Percentiles rank a stretch among this genome's conserved stretches.
Evolutionary conservation across 2,797 vertebrate species (phyloP).

Genomic region (Okamejei kenojei): DNA sequence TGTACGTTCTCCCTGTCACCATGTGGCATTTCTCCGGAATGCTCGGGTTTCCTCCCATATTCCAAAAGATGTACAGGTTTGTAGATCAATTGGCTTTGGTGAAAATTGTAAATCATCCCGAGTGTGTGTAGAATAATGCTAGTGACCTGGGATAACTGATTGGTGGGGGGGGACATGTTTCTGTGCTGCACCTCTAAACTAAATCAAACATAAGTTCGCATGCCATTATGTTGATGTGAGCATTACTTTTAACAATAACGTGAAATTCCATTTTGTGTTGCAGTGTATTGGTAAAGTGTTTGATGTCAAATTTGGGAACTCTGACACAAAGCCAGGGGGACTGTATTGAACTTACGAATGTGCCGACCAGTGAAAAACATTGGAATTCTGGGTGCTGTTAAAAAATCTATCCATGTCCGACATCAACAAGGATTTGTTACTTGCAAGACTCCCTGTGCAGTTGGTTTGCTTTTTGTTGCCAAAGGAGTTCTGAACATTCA

Average conservation of each 20-base stretch:
- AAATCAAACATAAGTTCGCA: neutral
- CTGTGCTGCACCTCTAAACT: too few species aligned
- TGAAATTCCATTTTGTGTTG: neutral
- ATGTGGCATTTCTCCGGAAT: too few species aligned
- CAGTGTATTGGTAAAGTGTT: constrained; percentile 38
- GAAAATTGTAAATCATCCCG: too few species aligned
- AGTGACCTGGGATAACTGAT: too few species aligned
- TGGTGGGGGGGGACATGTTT: too few species aligned
- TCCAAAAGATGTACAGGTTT: too few species aligned
- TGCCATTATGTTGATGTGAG: neutral
- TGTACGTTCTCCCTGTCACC: too few species aligned
- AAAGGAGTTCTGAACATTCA: neutral
- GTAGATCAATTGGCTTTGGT: too few species aligned
- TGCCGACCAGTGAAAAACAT: constrained; percentile 39
- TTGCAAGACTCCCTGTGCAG: neutral
- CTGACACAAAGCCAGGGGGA: constrained; percentile 47
- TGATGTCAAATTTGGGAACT: constrained; percentile 39
- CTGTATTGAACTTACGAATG: constrained; percentile 58
- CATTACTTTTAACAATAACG: neutral
- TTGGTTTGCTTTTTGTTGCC: neutral
- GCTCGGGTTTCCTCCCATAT: too few species aligned
- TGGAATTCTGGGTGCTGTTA: constrained; percentile 36
- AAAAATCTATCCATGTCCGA: neutral
- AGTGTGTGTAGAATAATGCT: too few species aligned
- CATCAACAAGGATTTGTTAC: neutral